Percentiles rank a stretch among this genome's conserved stretches.
phyloP scores from a whole-genome alignment of 2,113 vertebrate species.

The Chunga burmeisteri region DNA sequence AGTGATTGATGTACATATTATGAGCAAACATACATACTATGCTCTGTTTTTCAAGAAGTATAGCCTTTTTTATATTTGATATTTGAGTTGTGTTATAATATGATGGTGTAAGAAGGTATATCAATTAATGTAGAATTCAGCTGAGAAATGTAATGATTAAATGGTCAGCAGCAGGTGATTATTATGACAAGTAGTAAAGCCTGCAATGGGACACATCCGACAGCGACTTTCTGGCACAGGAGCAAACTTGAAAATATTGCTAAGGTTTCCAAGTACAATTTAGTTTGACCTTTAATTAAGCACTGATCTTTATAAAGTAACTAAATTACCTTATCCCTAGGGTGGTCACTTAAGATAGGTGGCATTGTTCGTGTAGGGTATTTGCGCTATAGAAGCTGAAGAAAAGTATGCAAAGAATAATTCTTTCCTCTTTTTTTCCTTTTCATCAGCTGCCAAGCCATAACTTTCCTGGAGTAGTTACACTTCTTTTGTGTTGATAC shows the following conservation, averaged over 20 bases:
- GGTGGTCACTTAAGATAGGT: background rate
- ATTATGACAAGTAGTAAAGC: background rate
- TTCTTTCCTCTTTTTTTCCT: background rate
- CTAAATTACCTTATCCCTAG: background rate
- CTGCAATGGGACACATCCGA: background rate
- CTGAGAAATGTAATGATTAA: background rate
- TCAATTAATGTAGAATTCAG: background rate
- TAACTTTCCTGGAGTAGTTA: background rate
- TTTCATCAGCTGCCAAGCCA: conserved; percentile 25
- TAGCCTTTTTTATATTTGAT: background rate
- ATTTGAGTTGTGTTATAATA: background rate
- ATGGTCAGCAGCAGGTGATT: background rate
- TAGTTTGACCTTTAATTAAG: conserved; percentile 24
- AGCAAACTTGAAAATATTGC: background rate
- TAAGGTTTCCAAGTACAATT: background rate
- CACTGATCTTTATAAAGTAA: background rate
- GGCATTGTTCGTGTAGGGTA: background rate
- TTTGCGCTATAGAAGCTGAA: background rate
- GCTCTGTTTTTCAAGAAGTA: background rate
- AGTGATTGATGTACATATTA: no score
- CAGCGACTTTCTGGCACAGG: background rate
- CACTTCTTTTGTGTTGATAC: background rate
- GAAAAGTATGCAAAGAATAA: background rate
- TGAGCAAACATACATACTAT: background rate
- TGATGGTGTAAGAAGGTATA: background rate